A percentile compares a stretch with the other conserved stretches of the same genome.
Conservation (phyloP, 2,113 vertebrate genomes). For the Phalacrocorax brasilianus region DNA sequence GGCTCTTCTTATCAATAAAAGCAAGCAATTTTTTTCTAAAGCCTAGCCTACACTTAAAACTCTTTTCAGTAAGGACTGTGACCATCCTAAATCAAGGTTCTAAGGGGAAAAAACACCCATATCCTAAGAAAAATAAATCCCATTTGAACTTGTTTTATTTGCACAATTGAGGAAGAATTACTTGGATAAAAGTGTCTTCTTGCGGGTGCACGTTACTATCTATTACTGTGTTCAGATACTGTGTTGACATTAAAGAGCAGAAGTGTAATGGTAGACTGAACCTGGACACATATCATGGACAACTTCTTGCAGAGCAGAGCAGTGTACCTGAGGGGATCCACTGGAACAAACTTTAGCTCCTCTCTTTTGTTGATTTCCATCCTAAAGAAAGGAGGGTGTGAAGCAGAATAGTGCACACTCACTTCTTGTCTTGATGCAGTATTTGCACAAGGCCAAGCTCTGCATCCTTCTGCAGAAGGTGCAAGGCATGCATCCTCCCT, state of each 20-base stretch:
- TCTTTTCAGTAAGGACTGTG: neutral
- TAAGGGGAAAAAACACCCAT: neutral
- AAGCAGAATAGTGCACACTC: neutral
- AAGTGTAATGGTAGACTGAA: neutral
- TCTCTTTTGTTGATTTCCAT: neutral
- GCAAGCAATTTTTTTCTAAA: neutral
- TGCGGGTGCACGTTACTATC: neutral
- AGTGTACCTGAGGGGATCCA: neutral
- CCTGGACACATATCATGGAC: no score
- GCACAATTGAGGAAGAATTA: neutral
- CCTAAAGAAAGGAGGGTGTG: neutral
- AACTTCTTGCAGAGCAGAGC: neutral
- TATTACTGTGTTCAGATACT: neutral
- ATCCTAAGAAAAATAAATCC: neutral
- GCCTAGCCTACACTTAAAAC: neutral
- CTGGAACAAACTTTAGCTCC: neutral
- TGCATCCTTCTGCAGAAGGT: neutral
- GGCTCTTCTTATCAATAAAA: neutral
- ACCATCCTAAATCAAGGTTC: neutral
- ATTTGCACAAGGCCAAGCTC: neutral
- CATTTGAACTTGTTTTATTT: neutral
- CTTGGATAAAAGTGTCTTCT: neutral
- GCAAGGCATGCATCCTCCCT: neutral
- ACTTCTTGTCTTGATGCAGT: neutral
- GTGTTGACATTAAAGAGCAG: neutral